A percentile compares a stretch with the other conserved stretches of the same genome.
Evolutionary conservation across 2,113 vertebrate genomes (phyloP).

Genomic region (Tetraodon nigroviridis): DNA sequence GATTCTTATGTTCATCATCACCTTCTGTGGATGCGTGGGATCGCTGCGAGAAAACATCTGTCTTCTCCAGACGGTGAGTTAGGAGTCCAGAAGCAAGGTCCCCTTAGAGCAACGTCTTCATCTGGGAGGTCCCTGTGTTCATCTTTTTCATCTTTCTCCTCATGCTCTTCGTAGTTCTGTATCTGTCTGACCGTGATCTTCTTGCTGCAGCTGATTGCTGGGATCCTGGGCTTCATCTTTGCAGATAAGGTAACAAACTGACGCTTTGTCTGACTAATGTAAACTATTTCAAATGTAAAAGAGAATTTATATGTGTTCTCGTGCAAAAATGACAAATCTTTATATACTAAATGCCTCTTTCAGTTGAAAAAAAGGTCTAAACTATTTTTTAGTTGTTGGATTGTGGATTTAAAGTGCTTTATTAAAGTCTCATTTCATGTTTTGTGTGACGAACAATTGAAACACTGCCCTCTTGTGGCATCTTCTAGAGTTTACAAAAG

Average conservation of each 20-base stretch:
- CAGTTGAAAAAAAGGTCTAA: too few relatives aligned
- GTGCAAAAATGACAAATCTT: background rate
- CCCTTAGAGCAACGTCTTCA: background rate
- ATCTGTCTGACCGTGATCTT: conserved; percentile 83
- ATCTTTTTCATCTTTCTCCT: background rate
- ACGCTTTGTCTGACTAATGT: background rate
- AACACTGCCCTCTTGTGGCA: too few relatives aligned
- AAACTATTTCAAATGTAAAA: background rate
- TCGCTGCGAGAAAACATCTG: conserved; percentile 91
- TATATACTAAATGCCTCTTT: background rate
- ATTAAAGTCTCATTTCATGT: too few relatives aligned
- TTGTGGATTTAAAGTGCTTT: too few relatives aligned
- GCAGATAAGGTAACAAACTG: conserved; percentile 80
- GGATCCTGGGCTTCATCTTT: conserved; percentile 86
- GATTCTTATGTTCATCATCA: conserved; percentile 88
- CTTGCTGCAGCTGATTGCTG: conserved; percentile 83
- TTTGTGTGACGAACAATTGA: too few relatives aligned
- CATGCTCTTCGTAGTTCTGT: conserved; percentile 78
- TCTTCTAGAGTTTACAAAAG: too few relatives aligned
- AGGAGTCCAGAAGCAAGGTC: background rate
- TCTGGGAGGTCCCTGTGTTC: background rate
- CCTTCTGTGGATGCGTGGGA: conserved; percentile 92
- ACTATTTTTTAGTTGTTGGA: too few relatives aligned
- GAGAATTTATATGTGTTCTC: too few relatives aligned
- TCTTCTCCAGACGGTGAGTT: conserved; percentile 83